These are phyloP conservation scores for Thamnophis sirtalis DNA, from an alignment of 2,113 vertebrate genomes.

Conservation along the genomic window DNA sequence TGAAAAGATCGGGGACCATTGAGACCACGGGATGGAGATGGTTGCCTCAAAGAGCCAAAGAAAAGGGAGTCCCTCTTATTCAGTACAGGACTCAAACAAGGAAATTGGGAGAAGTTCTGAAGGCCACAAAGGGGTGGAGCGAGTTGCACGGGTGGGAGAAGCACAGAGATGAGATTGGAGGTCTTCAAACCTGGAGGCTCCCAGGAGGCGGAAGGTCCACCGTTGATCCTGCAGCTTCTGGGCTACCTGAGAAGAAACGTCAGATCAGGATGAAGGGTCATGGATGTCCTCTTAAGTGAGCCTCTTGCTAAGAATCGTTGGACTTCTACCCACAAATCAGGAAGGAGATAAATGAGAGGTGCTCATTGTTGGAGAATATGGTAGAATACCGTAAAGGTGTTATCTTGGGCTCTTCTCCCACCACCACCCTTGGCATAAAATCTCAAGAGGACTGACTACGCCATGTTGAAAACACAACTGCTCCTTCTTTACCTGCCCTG, in stretches of 20 bases:
- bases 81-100: background rate
- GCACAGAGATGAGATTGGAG: no score
- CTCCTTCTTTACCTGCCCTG: slow-evolving; percentile 48
- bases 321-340: background rate
- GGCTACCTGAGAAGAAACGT: slow-evolving; percentile 56
- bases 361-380: background rate
- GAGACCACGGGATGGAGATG: background rate
- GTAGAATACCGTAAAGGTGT: background rate
- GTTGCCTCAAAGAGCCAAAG: background rate
- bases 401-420: background rate
- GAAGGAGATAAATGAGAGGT: background rate
- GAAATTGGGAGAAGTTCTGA: background rate
- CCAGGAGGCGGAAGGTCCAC: slow-evolving; percentile 77
- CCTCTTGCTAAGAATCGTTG: background rate
- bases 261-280: background rate
- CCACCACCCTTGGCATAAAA: background rate
- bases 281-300: background rate
- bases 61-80: background rate
- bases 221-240: slow-evolving; percentile 73
- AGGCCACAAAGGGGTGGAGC: background rate
- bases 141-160: background rate
- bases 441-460: background rate
- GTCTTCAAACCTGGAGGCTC: slow-evolving; percentile 71
- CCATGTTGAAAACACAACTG: background rate
- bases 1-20: background rate